Evolutionary conservation across 2,888 invertebrate genomes (phyloP), one percentile per base, ranked within the genome.

Genomic region (Globia sparganii): DNA sequence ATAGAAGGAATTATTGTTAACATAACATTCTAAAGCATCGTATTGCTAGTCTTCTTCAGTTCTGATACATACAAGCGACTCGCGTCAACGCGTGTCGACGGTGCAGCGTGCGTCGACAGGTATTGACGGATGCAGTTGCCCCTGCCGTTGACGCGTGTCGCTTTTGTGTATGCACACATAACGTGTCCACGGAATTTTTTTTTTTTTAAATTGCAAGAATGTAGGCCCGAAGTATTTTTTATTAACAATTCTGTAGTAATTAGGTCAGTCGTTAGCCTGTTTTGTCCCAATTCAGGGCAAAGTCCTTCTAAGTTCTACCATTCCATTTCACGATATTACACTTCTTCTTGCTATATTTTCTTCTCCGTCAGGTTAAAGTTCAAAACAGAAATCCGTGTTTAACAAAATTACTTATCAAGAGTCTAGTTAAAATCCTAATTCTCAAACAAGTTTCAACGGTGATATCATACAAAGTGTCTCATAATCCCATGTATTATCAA

Each of bases 401-500:
- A 49, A 8, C 49, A 2, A 49, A 21, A 49, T 21, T 21, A 49
- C 49, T 21, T 49, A 49, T 21, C 49, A 49, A 46, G 2, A 21
- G 49, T 8, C 46, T 18, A 46, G 21, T 49, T 46, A 2, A 21
- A 49, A 49, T 49, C 49, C 5, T 49, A 61, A 61, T 25, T n/a
- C 40, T n/a, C 1, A 53, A 61, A 83, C 68, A 9, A 43, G 82
- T 69, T 49, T 25, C 13, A 66, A n/a, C 1, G 15, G 8, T 25
- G 49, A 6, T 25, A 53, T 13, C 18, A 64, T 64, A 53, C 82
- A 49, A 66, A 84, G 49, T 69, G 62, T n/a, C 49, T 37, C 46
- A 68, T 85, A 70, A 58, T 43, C 46, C 25, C 49, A 37, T 49
- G 28, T 61, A 74, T 70, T 72, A 68, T 53, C 58, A 59, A 77